Conservation (phyloP, 2,797 vertebrate genomes). For the Sarcoramphus papa region DNA sequence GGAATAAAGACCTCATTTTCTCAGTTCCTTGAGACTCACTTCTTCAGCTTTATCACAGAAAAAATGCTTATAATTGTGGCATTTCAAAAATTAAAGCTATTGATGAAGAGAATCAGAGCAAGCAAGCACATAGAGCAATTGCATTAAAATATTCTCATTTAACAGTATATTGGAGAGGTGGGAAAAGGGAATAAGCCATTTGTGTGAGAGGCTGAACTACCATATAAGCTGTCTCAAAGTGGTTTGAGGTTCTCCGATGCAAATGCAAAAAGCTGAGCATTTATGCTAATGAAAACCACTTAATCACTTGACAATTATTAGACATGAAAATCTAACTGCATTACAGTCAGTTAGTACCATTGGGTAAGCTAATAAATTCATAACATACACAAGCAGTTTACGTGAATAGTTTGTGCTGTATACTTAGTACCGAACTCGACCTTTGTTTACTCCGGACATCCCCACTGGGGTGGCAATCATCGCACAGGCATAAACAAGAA, state of each 20-base stretch:
- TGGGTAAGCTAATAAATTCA: not conserved
- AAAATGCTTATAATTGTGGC: not conserved
- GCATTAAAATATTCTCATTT: not conserved
- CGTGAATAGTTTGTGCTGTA: not conserved
- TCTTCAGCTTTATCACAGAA: not conserved
- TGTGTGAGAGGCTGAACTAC: not conserved
- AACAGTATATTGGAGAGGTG: not conserved
- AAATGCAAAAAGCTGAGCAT: not conserved
- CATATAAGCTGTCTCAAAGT: not conserved
- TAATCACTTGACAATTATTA: slow-evolving; percentile 29
- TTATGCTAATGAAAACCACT: slow-evolving; percentile 29
- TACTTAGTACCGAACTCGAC: not conserved
- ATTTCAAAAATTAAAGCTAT: not conserved
- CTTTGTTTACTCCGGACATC: not conserved
- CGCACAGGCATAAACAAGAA: not conserved
- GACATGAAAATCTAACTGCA: not conserved
- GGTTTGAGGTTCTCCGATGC: not conserved
- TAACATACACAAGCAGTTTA: not conserved
- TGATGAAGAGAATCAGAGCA: slow-evolving; percentile 1
- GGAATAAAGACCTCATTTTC: not conserved
- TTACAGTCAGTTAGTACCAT: not conserved
- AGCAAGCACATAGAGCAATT: not conserved
- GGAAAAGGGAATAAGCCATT: not conserved
- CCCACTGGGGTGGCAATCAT: not conserved
- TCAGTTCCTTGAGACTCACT: not conserved